phyloP scores from a whole-genome alignment of 2,888 invertebrate genomes.

The Candidula unifasciata region DNA sequence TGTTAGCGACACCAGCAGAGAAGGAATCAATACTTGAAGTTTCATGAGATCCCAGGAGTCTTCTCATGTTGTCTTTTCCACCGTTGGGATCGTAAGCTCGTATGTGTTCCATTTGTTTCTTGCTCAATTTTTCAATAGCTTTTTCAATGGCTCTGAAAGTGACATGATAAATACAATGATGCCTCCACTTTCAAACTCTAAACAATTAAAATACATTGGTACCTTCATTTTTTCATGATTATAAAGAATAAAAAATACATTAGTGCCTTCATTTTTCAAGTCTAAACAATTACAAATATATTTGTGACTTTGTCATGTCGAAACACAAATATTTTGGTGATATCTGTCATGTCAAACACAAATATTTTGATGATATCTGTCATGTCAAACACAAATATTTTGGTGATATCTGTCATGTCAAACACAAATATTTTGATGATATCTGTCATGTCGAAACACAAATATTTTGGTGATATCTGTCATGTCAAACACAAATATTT shows the following conservation, averaged over 20 bases:
- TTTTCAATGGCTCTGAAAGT: constrained; percentile 89
- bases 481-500: no score
- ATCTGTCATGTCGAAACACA: no score
- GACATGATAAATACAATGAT: neutral
- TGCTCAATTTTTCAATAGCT: constrained; percentile 94
- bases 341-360: no score
- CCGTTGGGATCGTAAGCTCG: constrained; percentile 96
- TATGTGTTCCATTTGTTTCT: constrained; percentile 94
- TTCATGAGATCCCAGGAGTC: constrained; percentile 93
- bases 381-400: no score
- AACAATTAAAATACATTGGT: neutral
- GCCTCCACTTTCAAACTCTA: neutral
- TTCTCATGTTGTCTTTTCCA: constrained; percentile 95
- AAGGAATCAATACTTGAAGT: constrained; percentile 97
- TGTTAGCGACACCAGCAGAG: constrained; percentile 92
- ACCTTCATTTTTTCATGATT: neutral
- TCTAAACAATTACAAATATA: neutral
- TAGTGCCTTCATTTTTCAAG: neutral
- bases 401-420: no score
- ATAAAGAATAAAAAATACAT: neutral
- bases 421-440: no score
- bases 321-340: no score
- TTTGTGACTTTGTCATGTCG: neutral
- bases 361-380: no score
- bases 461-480: no score